Evolutionary conservation across 2,797 vertebrate species (phyloP).

Genomic region (Halcyon smyrnensis): DNA sequence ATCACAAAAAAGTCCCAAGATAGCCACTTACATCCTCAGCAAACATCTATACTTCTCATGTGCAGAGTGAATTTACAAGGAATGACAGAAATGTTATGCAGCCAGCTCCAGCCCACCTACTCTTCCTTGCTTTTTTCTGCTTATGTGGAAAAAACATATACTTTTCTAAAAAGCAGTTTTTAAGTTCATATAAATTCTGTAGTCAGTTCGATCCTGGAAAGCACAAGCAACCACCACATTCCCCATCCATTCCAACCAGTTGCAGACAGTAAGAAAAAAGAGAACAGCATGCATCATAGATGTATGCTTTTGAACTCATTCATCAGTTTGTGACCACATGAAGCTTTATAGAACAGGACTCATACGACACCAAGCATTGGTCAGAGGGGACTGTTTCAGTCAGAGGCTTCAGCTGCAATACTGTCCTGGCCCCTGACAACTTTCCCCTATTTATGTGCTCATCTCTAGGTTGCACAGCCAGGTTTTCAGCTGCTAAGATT

Average conservation of each 20-base stretch:
- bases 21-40: background rate
- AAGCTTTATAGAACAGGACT: background rate
- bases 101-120: background rate
- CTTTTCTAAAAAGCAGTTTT: background rate
- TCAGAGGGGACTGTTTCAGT: background rate
- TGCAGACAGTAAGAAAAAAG: background rate
- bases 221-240: background rate
- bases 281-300: background rate
- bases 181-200: background rate
- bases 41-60: background rate
- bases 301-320: background rate
- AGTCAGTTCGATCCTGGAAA: background rate
- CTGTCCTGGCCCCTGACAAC: fast-evolving
- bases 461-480: background rate
- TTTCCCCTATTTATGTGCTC: background rate
- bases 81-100: background rate
- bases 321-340: background rate
- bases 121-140: background rate
- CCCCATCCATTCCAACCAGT: background rate
- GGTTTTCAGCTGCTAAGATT: background rate
- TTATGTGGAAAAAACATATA: background rate
- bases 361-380: background rate
- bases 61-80: background rate
- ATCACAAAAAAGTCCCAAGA: background rate
- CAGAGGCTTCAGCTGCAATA: fast-evolving